Evolutionary conservation across 2,113 vertebrate species (phyloP).

Genomic region (Tamias sibiricus): DNA sequence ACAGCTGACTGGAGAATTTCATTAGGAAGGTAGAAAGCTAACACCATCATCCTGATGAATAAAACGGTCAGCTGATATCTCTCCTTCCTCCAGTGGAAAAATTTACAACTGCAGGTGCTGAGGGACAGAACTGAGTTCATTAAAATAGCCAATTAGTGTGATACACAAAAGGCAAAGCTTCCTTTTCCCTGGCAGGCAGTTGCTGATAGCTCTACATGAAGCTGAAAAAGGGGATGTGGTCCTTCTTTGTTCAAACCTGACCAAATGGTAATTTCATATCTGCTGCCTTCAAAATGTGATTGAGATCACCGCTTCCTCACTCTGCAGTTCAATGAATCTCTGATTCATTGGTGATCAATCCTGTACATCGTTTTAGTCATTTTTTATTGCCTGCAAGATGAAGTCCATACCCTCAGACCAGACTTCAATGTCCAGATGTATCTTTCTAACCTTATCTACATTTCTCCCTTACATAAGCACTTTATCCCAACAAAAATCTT

Average conservation of each 20-base stretch:
- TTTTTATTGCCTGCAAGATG: neutral
- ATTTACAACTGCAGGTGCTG: conserved; percentile 49
- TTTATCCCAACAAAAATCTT: neutral
- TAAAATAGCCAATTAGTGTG: conserved; percentile 42
- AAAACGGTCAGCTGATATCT: conserved; percentile 76
- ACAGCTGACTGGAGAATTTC: conserved; percentile 78
- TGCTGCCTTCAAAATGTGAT: neutral
- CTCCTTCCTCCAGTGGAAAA: conserved; percentile 77
- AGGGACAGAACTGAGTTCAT: conserved; percentile 39
- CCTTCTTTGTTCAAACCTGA: neutral
- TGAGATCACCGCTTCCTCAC: neutral
- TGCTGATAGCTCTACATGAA: neutral
- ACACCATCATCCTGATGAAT: conserved; percentile 69
- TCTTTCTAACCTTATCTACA: neutral
- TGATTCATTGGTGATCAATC: neutral
- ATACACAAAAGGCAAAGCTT: neutral
- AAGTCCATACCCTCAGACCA: neutral
- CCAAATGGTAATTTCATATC: neutral
- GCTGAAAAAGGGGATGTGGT: neutral
- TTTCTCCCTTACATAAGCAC: neutral
- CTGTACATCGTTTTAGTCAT: neutral
- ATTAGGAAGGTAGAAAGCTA: conserved; percentile 80
- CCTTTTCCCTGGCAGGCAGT: neutral
- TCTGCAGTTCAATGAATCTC: neutral
- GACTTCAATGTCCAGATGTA: neutral